Evolutionary conservation across 2,888 invertebrate genomes (phyloP), one percentile per base, ranked within the genome.

Genomic region (Hirtodrosophila trivittata): DNA sequence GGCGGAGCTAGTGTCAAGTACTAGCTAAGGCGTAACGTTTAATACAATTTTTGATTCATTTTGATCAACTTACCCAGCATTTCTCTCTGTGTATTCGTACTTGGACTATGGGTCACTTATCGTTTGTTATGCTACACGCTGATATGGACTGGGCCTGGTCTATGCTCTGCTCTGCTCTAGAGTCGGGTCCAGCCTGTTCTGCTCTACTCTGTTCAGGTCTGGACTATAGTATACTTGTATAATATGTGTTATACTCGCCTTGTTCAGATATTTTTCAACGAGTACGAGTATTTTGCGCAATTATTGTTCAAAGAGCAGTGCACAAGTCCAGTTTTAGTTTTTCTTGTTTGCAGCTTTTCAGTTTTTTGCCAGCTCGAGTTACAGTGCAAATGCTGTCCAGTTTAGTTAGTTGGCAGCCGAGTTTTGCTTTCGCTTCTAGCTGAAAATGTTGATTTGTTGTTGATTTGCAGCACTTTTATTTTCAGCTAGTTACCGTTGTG

Each of bases 351-450:
- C 5, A 21, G 2, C 2, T 21, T 21, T 21, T 21, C n/a, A n/a
- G n/a, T 21, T 21, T 28, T 28, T 28, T 28, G 1, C 28, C 50
- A 47, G 47, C 35, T 13, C 12, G 16, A 46, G 35, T 33, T 30
- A 38, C 58, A 51, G 55, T 66, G 21, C 64, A 54, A 56, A 60
- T 62, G 68, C 47, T 63, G 66, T 71, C 69, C 71, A 73, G 73
- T 60, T 64, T 49, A 54, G 58, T 56, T 38, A 51, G 58, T 56
- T 66, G 66, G 49, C 58, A 60, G 70, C 70, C 18, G 5, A 21
- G 18, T 85, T 76, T 78, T 70, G 83, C 76, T 82, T 85, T 84
- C 85, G 72, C 76, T 78, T 68, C 75, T 78, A 75, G 66, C 43
- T 57, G 60, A 70, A 70, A 70, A 32, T 51, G 64, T 64, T 68